Base-by-base conservation (phyloP, 1,140 invertebrate genomes). In the Pararge aegeria region DNA sequence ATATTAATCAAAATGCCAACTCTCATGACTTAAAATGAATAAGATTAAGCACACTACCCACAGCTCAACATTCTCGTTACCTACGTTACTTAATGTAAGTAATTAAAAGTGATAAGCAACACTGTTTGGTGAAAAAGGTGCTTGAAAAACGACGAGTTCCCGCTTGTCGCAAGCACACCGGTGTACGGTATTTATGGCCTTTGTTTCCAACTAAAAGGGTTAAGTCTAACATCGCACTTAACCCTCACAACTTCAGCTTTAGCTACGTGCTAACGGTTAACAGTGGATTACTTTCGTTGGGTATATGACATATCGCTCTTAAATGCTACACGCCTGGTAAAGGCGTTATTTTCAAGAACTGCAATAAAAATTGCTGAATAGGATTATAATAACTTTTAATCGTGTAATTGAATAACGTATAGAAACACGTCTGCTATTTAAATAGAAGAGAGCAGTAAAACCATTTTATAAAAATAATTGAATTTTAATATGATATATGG, bases 201-300 rank as follows among this genome's bases (percentile, higher is more conserved):
- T 42, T 42, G 38, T 42, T 42, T 9, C 13, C 38, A 42, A 42
- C 38, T 42, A 42, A 42, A 42, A 42, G 38, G 38, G 38, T 42
- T 42, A 42, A 42, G 38, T 42, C 38, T 42, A 42, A 42, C 38
- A 42, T 42, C 38, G 16, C 38, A 42, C 38, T 42, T 42, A 42
- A 42, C 38, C 38, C 38, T 42, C 16, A 15, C 38, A 10, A 42
- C 38, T 42, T 12, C 16, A 18, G 38, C 24, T n/a, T n/a, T n/a
- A 24, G 24, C 13, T 42, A 42, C 38, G 38, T 42, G 38, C 16
- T 42, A 42, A 42, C 13, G 38, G 38, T 42, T 42, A 16, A 42
- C 37, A 40, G n/a, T 40, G 37, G 15, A 40, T 15, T 30, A 30
- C 30, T 34, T 34, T 42, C 15, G 12, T 42, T 15, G 15, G 38